These are phyloP conservation scores for Dryococelus australis DNA, from an alignment of 2,888 invertebrate species.

Conservation along the genomic window DNA sequence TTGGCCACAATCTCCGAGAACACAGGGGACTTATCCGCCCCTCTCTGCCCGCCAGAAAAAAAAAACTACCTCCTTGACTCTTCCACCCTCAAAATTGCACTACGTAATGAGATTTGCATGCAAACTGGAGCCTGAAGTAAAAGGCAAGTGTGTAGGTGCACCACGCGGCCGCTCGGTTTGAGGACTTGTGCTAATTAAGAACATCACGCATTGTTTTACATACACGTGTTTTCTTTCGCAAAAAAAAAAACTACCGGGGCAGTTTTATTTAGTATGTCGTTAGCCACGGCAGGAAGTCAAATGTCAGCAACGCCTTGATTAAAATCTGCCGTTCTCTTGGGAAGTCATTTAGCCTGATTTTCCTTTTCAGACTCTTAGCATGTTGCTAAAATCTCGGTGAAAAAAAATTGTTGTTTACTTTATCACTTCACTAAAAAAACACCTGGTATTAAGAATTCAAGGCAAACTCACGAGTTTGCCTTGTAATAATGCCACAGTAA, in stretches of 20 bases:
- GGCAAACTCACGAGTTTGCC: too few relatives aligned
- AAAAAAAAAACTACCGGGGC: neutral
- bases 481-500: too few relatives aligned
- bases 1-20: neutral
- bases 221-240: neutral
- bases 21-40: neutral
- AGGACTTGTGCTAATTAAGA: neutral
- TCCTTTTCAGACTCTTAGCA: too few relatives aligned
- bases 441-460: too few relatives aligned
- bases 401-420: too few relatives aligned
- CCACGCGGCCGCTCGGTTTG: neutral
- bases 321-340: neutral
- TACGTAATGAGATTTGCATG: neutral
- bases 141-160: too few relatives aligned
- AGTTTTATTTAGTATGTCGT: neutral
- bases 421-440: too few relatives aligned
- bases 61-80: neutral
- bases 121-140: neutral
- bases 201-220: neutral
- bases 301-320: neutral
- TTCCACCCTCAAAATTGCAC: neutral
- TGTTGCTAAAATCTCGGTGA: too few relatives aligned
- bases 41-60: neutral
- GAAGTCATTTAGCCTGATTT: too few relatives aligned
- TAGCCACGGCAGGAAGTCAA: neutral